Conservation (phyloP, 1,140 invertebrate genomes). For the Pollicipes pollicipes region DNA sequence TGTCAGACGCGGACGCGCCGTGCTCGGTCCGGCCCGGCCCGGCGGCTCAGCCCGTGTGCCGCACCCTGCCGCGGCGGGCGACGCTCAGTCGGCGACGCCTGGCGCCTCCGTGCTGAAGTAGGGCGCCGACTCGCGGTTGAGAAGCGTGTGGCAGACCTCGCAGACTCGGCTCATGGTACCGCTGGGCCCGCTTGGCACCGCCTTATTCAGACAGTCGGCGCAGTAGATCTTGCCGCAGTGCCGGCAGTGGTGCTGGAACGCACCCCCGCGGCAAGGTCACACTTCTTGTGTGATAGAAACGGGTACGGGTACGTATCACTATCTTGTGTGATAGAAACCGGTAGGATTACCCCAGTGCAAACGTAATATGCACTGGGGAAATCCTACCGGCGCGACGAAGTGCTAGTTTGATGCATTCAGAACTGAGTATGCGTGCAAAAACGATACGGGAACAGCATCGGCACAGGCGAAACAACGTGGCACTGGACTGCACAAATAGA, state of each 20-base stretch:
- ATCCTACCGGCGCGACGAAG: neutral
- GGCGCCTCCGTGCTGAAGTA: constrained; percentile 43
- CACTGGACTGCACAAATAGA: no score
- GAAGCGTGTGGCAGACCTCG: constrained; percentile 88
- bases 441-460: no score
- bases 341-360: neutral
- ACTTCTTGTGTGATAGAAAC: neutral
- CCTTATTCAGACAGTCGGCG: constrained; percentile 56
- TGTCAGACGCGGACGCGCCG: no score
- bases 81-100: no score
- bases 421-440: neutral
- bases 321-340: neutral
- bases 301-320: constrained; percentile 4
- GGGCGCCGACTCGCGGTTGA: constrained; percentile 78
- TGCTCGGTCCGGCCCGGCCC: no score
- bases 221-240: constrained; percentile 95
- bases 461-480: no score
- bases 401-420: neutral
- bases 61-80: no score
- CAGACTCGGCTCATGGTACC: constrained; percentile 72
- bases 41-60: no score
- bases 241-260: constrained; percentile 62
- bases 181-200: constrained; percentile 69
- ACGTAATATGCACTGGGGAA: neutral
- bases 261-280: constrained; percentile 11